Percentiles rank a stretch among this genome's conserved stretches.
phyloP scores from a whole-genome alignment of 2,888 invertebrate species.

The Helicoverpa assulta region DNA sequence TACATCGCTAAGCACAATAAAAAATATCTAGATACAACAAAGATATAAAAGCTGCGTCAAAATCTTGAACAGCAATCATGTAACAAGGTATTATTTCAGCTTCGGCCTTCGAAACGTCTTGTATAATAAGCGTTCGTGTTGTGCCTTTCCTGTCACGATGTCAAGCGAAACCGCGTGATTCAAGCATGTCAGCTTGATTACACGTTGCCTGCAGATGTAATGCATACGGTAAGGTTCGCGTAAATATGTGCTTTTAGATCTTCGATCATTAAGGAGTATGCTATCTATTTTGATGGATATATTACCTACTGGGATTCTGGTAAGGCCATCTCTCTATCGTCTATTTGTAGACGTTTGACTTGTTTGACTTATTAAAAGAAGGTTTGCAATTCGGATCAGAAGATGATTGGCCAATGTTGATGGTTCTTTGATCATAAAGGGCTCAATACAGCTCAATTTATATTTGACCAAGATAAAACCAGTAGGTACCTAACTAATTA shows the following conservation, averaged over 20 bases:
- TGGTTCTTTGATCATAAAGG: too few relatives aligned
- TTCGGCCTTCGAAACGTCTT: conserved; percentile 38
- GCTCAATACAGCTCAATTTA: too few relatives aligned
- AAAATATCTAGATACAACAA: neutral
- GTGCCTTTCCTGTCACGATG: conserved; percentile 39
- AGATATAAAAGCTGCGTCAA: neutral
- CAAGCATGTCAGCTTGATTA: conserved; percentile 44
- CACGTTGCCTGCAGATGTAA: conserved; percentile 19
- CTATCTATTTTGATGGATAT: neutral
- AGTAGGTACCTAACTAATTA: too few relatives aligned
- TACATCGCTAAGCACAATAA: neutral
- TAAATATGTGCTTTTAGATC: neutral
- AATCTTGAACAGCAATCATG: conserved; percentile 11
- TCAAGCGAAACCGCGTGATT: conserved; percentile 32
- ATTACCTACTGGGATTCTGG: neutral
- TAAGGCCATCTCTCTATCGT: neutral
- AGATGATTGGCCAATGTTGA: too few relatives aligned
- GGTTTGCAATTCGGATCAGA: too few relatives aligned
- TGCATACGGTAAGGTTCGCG: conserved; percentile 21
- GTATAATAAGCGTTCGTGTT: conserved; percentile 47
- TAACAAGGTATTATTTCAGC: conserved; percentile 29
- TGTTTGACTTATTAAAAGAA: too few relatives aligned
- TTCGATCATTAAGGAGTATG: neutral
- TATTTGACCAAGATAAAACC: too few relatives aligned
- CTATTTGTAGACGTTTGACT: too few relatives aligned